phyloP scores from a whole-genome alignment of 2,113 vertebrate species.

The Acanthisitta chloris region DNA sequence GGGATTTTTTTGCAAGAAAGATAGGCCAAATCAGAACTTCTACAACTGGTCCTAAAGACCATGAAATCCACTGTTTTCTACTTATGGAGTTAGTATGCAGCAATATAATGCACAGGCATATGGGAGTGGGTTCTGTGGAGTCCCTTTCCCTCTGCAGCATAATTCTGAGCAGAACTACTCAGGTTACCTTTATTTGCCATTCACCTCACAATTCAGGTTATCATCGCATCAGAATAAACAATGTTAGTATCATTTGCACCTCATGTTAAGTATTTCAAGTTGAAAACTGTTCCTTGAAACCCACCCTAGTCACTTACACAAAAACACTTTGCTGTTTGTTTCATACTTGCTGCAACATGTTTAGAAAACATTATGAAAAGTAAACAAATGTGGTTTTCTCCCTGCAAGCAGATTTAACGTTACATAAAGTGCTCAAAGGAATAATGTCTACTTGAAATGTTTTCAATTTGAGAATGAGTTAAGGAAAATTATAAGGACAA shows the following conservation, averaged over 20 bases:
- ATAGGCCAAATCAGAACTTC: not conserved
- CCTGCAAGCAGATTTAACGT: not conserved
- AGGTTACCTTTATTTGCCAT: not conserved
- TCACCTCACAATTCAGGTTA: not conserved
- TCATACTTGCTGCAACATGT: not conserved
- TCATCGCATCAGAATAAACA: not conserved
- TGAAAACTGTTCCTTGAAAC: not conserved
- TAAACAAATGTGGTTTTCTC: not conserved
- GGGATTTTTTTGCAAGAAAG: not conserved
- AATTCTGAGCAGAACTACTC: not conserved
- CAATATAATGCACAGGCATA: not conserved
- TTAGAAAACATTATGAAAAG: not conserved
- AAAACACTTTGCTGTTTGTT: not conserved
- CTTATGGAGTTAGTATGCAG: not conserved
- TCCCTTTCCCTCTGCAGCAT: not conserved
- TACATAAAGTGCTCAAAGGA: not conserved
- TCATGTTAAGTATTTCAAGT: not conserved
- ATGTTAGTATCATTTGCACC: not conserved
- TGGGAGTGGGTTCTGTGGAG: not conserved
- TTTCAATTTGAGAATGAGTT: not conserved
- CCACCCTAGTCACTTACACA: not conserved
- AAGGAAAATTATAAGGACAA: not conserved
- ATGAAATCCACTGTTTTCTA: not conserved
- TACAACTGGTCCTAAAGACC: not conserved
- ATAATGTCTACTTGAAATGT: not conserved